Evolutionary conservation across 2,113 vertebrate genomes (phyloP).

Genomic region (Poeciliopsis turrubarensis): DNA sequence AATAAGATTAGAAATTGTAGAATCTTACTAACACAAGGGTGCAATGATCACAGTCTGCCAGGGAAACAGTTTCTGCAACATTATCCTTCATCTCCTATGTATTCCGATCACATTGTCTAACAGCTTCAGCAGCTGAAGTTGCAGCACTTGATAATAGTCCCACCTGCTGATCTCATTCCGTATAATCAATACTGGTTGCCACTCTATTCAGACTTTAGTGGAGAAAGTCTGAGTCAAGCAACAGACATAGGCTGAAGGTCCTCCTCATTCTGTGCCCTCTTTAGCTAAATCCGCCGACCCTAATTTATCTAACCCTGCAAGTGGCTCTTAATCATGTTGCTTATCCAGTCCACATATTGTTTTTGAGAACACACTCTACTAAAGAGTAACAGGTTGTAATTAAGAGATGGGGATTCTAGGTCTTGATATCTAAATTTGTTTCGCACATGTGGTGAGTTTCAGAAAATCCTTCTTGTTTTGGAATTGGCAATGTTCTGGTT

Average conservation of each 20-base stretch:
- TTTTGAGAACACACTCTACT: constrained; percentile 17
- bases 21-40: constrained; percentile 24
- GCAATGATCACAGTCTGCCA: constrained; percentile 35
- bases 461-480: neutral
- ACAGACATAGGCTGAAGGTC: constrained; percentile 6
- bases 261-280: constrained; percentile 11
- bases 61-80: constrained; percentile 56
- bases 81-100: constrained; percentile 52
- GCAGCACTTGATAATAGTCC: constrained; percentile 28
- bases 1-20: constrained; percentile 67
- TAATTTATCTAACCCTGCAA: constrained; percentile 30
- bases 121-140: constrained; percentile 29
- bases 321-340: constrained; percentile 26
- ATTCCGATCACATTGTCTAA: constrained; percentile 35
- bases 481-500: neutral
- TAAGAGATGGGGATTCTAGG: neutral
- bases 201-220: neutral
- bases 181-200: constrained; percentile 41
- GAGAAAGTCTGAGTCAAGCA: constrained; percentile 10
- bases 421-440: neutral
- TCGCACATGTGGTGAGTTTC: neutral
- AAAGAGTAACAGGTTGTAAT: neutral
- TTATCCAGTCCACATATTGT: constrained; percentile 24
- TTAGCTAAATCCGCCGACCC: constrained; percentile 43
- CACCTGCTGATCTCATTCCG: constrained; percentile 47